Base-by-base conservation (phyloP, 1,140 invertebrate species). In the Phthorimaea operculella region DNA sequence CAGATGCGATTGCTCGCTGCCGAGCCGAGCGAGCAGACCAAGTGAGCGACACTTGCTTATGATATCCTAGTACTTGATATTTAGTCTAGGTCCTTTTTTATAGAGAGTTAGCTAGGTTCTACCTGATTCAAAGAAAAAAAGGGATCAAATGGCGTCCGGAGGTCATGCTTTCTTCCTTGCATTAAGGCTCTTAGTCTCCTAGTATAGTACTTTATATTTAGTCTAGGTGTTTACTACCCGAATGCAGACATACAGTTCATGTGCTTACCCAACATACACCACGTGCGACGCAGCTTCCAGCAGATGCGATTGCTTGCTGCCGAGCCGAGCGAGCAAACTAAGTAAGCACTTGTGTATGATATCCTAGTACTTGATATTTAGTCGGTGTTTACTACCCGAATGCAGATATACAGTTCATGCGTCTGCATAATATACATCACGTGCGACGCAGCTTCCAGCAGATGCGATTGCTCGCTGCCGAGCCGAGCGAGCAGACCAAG, bases 341-440 rank as follows among this genome's bases (percentile, higher is more conserved):
- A 93, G 93, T 80, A 3, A 64, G 74, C 63, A n/a, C n/a, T n/a
- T n/a, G n/a, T n/a, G n/a, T n/a, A n/a, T n/a, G n/a, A n/a, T n/a
- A n/a, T n/a, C n/a, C n/a, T n/a, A n/a, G n/a, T n/a, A n/a, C n/a
- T n/a, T n/a, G n/a, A n/a, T n/a, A n/a, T n/a, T n/a, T n/a, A n/a
- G n/a, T n/a, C n/a, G n/a, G n/a, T n/a, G 94, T 96, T 79, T 97
- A 98, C 88, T 99, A 99, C 87, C 91, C 93, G 0, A 92, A 90
- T 69, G 95, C 95, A 72, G 96, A 98, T 83, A 96, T 99, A 55
- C 92, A 96, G 76, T 99, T 98, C 78, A 98, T 99, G 96, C 94
- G 94, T 82, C 86, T 99, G 76, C 94, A 96, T 50, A 99, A 99
- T 83, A 99, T 99, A 61, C 97, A 99, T 85, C 91, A 93, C 52